These are phyloP conservation scores for Drosophila leontia DNA, from an alignment of 1,140 invertebrate genomes.

Conservation along the genomic window DNA sequence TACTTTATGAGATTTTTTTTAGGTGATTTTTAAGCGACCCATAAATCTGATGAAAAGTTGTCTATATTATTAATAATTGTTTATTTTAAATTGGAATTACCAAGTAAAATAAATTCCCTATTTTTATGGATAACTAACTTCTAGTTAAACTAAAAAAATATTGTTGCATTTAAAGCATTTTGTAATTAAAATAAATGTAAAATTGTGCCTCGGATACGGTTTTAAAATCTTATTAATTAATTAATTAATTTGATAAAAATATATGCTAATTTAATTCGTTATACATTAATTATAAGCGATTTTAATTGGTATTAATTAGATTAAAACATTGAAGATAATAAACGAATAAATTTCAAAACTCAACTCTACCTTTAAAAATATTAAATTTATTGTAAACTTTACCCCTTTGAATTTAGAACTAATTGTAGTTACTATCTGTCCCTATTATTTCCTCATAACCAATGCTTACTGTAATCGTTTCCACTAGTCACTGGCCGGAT, in stretches of 20 bases:
- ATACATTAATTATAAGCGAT: background rate
- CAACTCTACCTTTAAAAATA: background rate
- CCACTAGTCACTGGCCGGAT: conserved; percentile 13
- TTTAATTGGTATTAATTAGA: too few relatives aligned
- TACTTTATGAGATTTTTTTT: too few relatives aligned
- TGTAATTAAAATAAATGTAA: background rate
- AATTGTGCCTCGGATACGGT: background rate
- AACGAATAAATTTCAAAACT: too few relatives aligned
- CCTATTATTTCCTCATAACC: too few relatives aligned
- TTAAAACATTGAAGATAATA: too few relatives aligned
- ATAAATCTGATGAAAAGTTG: background rate
- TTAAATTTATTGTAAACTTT: background rate
- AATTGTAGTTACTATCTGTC: too few relatives aligned
- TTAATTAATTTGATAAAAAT: background rate
- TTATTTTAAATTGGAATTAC: background rate
- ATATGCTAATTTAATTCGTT: background rate
- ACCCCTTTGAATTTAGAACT: background rate
- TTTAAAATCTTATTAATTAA: too few relatives aligned
- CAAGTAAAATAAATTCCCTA: background rate
- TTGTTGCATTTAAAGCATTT: background rate
- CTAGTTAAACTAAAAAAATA: background rate
- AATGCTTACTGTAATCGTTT: background rate
- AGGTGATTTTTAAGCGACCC: too few relatives aligned
- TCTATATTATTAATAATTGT: background rate
- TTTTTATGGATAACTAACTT: background rate